Evolutionary conservation across 2,888 invertebrate genomes (phyloP), one percentile per base, ranked within the genome.

Genomic region (Catocala nupta): DNA sequence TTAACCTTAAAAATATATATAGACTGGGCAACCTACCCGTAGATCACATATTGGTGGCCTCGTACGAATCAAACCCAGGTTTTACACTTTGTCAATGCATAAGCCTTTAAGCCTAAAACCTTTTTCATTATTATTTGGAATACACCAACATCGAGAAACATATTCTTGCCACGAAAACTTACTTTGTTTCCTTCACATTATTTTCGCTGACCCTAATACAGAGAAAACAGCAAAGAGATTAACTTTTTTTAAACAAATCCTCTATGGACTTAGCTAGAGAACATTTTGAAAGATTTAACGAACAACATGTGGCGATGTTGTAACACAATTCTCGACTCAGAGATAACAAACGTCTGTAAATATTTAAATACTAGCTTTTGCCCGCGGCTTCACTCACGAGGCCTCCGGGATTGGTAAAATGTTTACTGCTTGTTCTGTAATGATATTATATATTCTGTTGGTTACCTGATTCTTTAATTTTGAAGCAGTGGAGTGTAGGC

Each of bases 211-310:
- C 55, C 42, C 34, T 61, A 47, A 55, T 52, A 48, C 47, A 65
- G 50, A 63, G 67, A 68, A 47, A 47, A 16, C 47, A 70, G 36
- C 36, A 39, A 39, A 39, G 51, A 67, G 71, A 73, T 76, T 72
- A 45, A 36, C 64, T 73, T 76, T 69, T 66, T 58, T 66, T 56
- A 65, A 72, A 77, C 68, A 78, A 71, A 78, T 71, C 59, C 69
- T 55, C 51, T 51, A 25, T 34, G 59, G 65, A 64, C 63, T 55
- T 51, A 55, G 59, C 53, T 52, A 58, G 70, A 65, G 62, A 77
- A 65, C 68, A 60, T 64, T 68, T 64, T 61, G 42, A 60, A 68
- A 65, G 64, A 70, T 70, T 75, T 59, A 68, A 63, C 57, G 44
- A 63, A 64, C 39, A 64, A 63, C 51, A 59, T 62, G 59, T 66